These are phyloP conservation scores for Porites rus DNA, from an alignment of 92 coral and sea anemone genomes.

Conservation along the genomic window DNA sequence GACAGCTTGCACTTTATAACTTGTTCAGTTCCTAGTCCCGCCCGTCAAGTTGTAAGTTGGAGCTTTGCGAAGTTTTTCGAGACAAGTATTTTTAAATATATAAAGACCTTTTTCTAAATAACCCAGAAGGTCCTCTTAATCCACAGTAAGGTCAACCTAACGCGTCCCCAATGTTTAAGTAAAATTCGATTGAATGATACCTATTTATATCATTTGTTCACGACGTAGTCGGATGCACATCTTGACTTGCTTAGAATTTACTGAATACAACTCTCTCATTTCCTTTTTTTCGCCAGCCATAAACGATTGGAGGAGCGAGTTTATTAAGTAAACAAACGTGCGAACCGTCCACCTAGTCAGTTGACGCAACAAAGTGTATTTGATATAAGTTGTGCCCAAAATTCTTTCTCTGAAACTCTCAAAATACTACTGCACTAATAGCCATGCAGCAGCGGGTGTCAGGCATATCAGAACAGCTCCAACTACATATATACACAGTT, in stretches of 20 bases:
- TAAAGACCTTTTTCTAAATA: too few species aligned
- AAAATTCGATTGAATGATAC: too few species aligned
- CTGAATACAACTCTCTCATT: not conserved
- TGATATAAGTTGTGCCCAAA: too few species aligned
- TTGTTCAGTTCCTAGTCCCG: too few species aligned
- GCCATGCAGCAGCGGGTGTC: not conserved
- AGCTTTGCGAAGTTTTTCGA: too few species aligned
- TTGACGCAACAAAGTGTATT: not conserved
- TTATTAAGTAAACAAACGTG: not conserved
- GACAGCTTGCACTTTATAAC: too few species aligned
- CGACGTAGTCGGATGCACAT: not conserved
- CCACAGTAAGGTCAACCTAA: too few species aligned
- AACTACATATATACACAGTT: not conserved
- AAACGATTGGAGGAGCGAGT: constrained; percentile 1
- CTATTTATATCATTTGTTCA: too few species aligned
- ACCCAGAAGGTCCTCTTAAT: too few species aligned
- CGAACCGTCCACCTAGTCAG: not conserved
- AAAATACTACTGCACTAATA: not conserved
- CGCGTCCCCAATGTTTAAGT: too few species aligned
- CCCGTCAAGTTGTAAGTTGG: too few species aligned
- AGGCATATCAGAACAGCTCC: not conserved
- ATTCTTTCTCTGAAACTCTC: not conserved
- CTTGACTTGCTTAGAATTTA: not conserved
- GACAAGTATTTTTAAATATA: too few species aligned
- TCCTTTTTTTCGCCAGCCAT: not conserved